Evolutionary conservation across 2,113 vertebrate genomes (phyloP).

Genomic region (Zapornia atra): DNA sequence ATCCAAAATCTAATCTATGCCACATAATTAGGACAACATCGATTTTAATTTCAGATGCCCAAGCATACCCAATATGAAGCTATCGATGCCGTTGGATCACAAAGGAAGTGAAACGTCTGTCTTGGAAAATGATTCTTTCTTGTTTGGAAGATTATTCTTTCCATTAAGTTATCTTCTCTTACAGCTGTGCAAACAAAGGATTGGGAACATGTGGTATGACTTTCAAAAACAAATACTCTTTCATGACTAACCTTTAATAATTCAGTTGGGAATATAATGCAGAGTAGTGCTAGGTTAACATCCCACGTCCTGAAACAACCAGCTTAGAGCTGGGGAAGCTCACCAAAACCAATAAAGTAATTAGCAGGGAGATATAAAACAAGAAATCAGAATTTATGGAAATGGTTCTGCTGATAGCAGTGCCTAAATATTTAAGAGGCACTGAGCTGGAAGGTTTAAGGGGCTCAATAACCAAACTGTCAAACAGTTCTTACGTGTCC

Average conservation of each 20-base stretch:
- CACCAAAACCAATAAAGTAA: constrained; percentile 2
- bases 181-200: constrained; percentile 65
- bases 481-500: background rate
- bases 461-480: background rate
- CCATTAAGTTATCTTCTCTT: constrained; percentile 1
- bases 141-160: constrained; percentile 21
- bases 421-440: background rate
- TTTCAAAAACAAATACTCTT: constrained; percentile 51
- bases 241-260: background rate
- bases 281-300: background rate
- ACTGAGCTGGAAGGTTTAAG: background rate
- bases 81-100: background rate
- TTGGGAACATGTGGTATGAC: constrained; percentile 22
- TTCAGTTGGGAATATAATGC: background rate
- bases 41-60: constrained; percentile 4
- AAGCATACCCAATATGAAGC: background rate
- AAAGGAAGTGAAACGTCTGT: background rate
- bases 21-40: constrained; percentile 15
- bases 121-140: constrained; percentile 21
- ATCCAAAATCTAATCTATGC: background rate
- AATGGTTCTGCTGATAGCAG: background rate
- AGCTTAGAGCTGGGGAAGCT: background rate
- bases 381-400: background rate
- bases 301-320: constrained; percentile 2
- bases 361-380: background rate